Conservation (phyloP, 2,113 vertebrate genomes). For the Halcyon malimbica region DNA sequence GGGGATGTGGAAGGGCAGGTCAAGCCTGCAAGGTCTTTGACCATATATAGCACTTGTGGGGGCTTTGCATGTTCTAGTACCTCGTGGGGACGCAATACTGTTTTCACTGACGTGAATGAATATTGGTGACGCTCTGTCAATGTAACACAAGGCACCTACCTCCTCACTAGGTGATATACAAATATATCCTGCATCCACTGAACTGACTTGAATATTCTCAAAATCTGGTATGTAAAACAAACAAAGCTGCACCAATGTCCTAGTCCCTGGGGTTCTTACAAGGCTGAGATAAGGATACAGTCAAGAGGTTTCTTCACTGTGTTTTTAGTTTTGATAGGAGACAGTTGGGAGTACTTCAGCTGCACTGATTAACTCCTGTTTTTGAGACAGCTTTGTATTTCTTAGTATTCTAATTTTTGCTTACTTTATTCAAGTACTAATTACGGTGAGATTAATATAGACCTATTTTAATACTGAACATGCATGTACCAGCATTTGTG, state of each 20-base stretch:
- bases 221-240: not conserved
- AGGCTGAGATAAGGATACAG: not conserved
- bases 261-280: not conserved
- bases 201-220: not conserved
- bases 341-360: constrained; percentile 8
- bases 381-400: not conserved
- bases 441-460: not conserved
- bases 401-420: not conserved
- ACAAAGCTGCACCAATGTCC: not conserved
- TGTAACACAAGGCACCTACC: not conserved
- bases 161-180: not conserved
- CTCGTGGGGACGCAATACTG: not conserved
- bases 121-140: not conserved
- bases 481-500: not conserved
- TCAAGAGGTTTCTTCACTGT: not conserved
- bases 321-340: constrained; percentile 19
- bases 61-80: not conserved
- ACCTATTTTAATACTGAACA: not conserved
- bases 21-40: not conserved
- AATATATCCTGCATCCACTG: not conserved
- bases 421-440: not conserved
- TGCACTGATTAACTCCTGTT: not conserved
- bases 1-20: not conserved
- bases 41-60: no score
- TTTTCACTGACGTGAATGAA: not conserved